Base-by-base conservation (phyloP, 2,113 vertebrate species). In the Melospiza georgiana region DNA sequence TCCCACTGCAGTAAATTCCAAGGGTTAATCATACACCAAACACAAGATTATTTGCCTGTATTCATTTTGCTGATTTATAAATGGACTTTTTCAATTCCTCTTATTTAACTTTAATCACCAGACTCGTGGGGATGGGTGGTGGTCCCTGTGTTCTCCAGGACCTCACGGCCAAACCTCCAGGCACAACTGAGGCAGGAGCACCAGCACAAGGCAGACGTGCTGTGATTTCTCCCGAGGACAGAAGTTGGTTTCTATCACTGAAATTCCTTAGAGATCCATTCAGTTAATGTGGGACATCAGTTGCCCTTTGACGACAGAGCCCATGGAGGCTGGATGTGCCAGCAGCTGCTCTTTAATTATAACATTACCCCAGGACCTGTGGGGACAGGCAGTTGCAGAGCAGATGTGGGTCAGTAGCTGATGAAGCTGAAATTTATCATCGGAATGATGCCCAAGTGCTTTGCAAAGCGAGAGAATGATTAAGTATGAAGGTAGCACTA, bases 1-100 rank as follows among this genome's bases (percentile, higher is more conserved):
- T 96, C 93, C 75, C 74, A 27, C 85, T 91, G 95, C 95, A 97
- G 96, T 97, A 97, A 97, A 97, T 97, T 96, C 97, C 96, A 94
- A 25, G 65, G 81, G 97, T 97, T 97, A 97, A 97, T 97, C 91
- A 97, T 97, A 96, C 46, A 97, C 95, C 78, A 55, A 93, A 87
- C 83, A 79, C 76, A 44, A 94, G 95, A 95, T 93, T 91, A 51
- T 95, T 97, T 92, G 87, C 88, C 93, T 91, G 84, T 95, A 90
- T 95, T 79, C 84, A 90, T 94, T 95, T 75, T 79, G 77, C 49
- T 71, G 80, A 23, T 72, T 65, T 43, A 33, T 77, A 48, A 69
- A 73, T 62, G 39, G 25, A 73, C 28, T 48, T 93, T 89, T 93
- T 78, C 28, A 43, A 76, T 85, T 74, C 18, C 11, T 57, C n/a